Evolutionary conservation across 2,888 invertebrate species (phyloP).

Genomic region (Gisinianus flammeolus): DNA sequence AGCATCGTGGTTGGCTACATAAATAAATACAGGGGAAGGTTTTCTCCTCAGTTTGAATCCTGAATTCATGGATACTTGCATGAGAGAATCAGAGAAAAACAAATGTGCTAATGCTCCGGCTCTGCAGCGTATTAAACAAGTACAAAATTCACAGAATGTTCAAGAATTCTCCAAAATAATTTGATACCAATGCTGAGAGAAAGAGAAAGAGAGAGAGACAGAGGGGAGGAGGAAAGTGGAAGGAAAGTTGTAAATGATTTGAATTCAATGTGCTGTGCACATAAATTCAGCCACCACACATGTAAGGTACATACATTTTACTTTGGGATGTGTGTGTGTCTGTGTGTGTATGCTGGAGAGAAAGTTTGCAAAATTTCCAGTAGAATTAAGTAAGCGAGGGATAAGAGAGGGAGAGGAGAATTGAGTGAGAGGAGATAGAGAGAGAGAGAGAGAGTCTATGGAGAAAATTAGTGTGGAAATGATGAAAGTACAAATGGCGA

Average conservation of each 20-base stretch:
- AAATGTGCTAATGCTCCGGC: not conserved
- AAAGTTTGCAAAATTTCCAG: not conserved
- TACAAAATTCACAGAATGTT: not conserved
- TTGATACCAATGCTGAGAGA: not conserved
- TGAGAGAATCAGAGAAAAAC: not conserved
- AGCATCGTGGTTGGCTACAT: not conserved
- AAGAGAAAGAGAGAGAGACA: not conserved
- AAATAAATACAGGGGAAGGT: not conserved
- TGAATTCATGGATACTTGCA: not conserved
- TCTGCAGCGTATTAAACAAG: not conserved
- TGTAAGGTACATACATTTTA: not conserved
- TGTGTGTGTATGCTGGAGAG: too few relatives aligned
- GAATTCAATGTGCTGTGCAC: not conserved
- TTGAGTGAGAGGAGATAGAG: not conserved
- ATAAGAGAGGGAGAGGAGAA: not conserved
- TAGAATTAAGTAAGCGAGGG: not conserved
- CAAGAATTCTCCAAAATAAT: not conserved
- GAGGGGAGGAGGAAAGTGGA: not conserved
- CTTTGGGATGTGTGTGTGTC: too few relatives aligned
- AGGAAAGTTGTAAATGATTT: constrained; percentile 2
- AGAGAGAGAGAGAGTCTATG: not conserved
- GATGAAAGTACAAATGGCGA: too few relatives aligned
- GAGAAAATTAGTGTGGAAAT: too few relatives aligned
- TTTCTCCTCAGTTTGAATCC: not conserved
- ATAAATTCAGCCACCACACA: not conserved